Evolutionary conservation across 35 echinoderm and acorn worm genomes (phyloP).

Genomic region (Lytechinus variegatus): DNA sequence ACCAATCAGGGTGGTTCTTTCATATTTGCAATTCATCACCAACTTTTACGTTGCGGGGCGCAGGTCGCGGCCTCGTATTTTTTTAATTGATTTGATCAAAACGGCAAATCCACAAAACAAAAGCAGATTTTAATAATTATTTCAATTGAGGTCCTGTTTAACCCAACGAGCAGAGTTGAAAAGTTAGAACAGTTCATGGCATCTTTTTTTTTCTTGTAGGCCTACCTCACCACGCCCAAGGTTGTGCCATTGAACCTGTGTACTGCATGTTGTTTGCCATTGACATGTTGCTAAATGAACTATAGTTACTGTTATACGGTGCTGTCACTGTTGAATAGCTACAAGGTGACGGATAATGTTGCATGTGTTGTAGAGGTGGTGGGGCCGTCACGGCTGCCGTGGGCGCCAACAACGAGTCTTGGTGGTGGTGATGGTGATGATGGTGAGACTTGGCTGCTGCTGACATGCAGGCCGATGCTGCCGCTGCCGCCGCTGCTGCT

Average conservation of each 20-base stretch:
- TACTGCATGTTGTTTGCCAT: conserved; percentile 92
- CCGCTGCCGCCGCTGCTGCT: conserved; percentile 71
- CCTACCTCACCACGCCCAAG: conserved; percentile 70
- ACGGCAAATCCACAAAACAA: not conserved
- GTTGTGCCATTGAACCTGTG: conserved; percentile 84
- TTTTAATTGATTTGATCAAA: not conserved
- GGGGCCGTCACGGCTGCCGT: conserved; percentile 75
- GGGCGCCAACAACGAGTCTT: conserved; percentile 69
- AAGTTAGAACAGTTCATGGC: not conserved
- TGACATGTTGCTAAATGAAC: conserved; percentile 80
- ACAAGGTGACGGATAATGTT: conserved; percentile 81
- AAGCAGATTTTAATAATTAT: not conserved
- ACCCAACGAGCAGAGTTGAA: not conserved
- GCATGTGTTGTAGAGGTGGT: conserved; percentile 87
- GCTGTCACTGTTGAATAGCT: conserved; percentile 72
- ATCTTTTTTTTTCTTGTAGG: not conserved
- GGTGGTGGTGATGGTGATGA: conserved; percentile 64
- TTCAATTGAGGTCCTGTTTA: not conserved
- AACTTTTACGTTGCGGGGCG: no score
- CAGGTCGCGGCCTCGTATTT: no score
- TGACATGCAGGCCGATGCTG: conserved; percentile 81
- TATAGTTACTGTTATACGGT: conserved; percentile 84
- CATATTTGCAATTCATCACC: no score
- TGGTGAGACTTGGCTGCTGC: conserved; percentile 74
- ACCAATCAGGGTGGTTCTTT: no score